Conservation (phyloP, 2,888 invertebrate genomes). For the Watsonalla cultraria region DNA sequence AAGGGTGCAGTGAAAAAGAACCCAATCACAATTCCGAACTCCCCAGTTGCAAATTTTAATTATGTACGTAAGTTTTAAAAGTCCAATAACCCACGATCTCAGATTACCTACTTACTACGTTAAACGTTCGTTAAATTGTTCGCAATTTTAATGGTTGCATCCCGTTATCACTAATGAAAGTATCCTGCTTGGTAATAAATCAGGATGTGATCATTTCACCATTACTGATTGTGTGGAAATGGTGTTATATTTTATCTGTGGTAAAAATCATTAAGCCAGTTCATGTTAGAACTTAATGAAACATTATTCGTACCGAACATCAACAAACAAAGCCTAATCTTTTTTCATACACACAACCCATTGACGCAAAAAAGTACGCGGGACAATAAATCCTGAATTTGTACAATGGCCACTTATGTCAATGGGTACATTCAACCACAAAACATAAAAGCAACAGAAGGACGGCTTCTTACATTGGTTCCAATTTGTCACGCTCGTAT, state of each 20-base stretch:
- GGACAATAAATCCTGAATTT: slow-evolving; percentile 1
- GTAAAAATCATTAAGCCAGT: no score
- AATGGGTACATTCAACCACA: slow-evolving; percentile 1
- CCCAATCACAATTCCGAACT: no score
- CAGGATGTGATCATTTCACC: neutral
- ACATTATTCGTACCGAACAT: no score
- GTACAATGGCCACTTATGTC: slow-evolving; percentile 4
- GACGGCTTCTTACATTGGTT: neutral
- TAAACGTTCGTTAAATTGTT: neutral
- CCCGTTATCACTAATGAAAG: neutral
- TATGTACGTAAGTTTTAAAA: neutral
- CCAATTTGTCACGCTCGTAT: neutral
- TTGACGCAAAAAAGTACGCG: slow-evolving; percentile 1
- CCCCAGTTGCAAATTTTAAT: no score
- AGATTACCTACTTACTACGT: no score
- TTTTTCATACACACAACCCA: slow-evolving; percentile 15
- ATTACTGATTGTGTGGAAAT: neutral
- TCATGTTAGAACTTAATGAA: no score
- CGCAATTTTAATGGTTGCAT: neutral
- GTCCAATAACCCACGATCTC: neutral
- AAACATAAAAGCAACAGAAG: no score
- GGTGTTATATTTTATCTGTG: no score
- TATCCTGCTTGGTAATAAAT: neutral
- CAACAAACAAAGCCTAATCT: neutral
- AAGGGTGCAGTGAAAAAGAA: no score